Evolutionary conservation across 2,888 invertebrate species (phyloP), one percentile per base, ranked within the genome.

Genomic region (Augochlorella aurata): DNA sequence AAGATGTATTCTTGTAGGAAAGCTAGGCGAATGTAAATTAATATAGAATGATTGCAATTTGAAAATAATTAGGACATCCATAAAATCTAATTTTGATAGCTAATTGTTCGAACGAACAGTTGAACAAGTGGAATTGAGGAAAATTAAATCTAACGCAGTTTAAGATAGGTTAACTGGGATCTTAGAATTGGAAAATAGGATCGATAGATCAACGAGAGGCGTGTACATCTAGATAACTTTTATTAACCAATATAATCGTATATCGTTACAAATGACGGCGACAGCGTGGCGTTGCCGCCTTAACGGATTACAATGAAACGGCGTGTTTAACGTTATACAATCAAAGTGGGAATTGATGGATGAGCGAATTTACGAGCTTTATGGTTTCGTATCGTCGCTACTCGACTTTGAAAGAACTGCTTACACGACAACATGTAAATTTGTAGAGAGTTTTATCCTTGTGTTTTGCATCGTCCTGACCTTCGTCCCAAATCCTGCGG

Each of bases 161-260:
- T 5, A 5, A 38, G 38, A 38, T 38, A 38, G 5, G 38, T 38
- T 2, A 2, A 38, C 38, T 38, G 38, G 3, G 38, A 38, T 38
- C 38, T 38, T 38, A 38, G 38, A 38, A 38, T 5, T 7, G 1
- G 7, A 63, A 63, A 29, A 18, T 2, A 1, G 12, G 12, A 12
- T 18, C 4, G 12, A 44, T n/a, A 65, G 44, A 44, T 12, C 1
- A 5, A 65, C 44, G 12, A 38, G 29, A 38, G 12, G 10, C 12
- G 16, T 2, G 16, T 93, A 93, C 93, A 93, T 93, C 93, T 93
- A 93, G 93, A 93, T 93, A 93, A 93, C 93, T 93, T 93, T 93
- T 93, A 93, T 93, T 92, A 93, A 93, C 92, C 93, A 93, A 93
- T 93, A 91, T 92, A 91, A 91, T 92, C 91, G 90, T 92, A 88